Base-by-base conservation (phyloP, 2,113 vertebrate species). In the Merops nubicus region DNA sequence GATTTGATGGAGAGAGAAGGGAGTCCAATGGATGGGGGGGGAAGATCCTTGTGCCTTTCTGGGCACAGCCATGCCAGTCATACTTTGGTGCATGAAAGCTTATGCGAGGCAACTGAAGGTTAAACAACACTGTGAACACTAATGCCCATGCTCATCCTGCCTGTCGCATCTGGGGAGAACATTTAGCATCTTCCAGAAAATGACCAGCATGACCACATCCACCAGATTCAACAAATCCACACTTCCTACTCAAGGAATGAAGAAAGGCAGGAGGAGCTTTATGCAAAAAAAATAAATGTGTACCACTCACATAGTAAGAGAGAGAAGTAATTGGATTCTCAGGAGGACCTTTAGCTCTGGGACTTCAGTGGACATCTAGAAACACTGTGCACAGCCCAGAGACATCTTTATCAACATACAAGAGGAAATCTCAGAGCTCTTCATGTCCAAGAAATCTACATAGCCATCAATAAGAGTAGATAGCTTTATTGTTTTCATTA, bases 401-500 rank as follows among this genome's bases (percentile, higher is more conserved):
- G n/a, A 73, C 9, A 33, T 64, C 8, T 59, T 79, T 74, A 33
- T 68, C 80, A 88, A 26, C 43, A 84, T 5, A 77, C 29, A 75
- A 43, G 40, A 75, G 36, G 12, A 84, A 57, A 96, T 38, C 15
- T 70, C 20, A 36, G 29, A 70, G 51, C 28, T 88, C 8, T 16
- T 78, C 47, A 34, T 12, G 48, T 64, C 64, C 48, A 75, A 72
- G 88, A 81, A 86, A 92, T 92, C 76, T 91, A 63, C 82, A 85
- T 8, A 80, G 51, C 68, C 60, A 96, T 94, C 93, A 95, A 70
- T 90, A 94, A 95, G 47, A 43, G 50, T 84, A 48, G 89, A 90
- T 91, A 73, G 85, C n/a, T 94, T 94, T 94, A 91, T 68, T 84
- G 79, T 78, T 86, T 95, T 94, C 88, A 92, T 94, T 96, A 96